Evolutionary conservation across 1,140 invertebrate genomes (phyloP), one percentile per base, ranked within the genome.

Genomic region (roundworm (Caenorhabditis elegans)): DNA sequence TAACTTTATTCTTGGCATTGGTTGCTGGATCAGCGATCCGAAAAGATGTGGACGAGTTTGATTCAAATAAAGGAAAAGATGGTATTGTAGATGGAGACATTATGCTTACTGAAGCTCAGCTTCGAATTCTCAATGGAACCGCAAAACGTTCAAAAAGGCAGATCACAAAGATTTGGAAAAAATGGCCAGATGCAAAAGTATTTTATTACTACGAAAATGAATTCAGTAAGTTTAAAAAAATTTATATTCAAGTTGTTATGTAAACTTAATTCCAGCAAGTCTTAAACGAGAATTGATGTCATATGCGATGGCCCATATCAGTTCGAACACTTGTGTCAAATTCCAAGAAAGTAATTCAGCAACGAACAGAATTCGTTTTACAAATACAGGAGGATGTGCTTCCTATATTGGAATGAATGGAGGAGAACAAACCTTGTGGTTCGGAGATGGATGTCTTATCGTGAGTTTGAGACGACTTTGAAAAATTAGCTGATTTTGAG

Each of bases 331-430:
- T 0, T 70, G 60, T 70, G 19, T 70, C 31, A 70, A 31, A 17
- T 70, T 70, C 34, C 17, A 70, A 28, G 34, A 70, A 17, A 70
- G 60, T n/a, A 19, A 8, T 2, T 39, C 34, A 2, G 60, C 60
- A 13, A 2, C 17, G 0, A 39, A 70, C n/a, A 11, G 60, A 22
- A 5, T 70, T 8, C n/a, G n/a, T 0, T 70, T 70, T 26, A 39
- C 22, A n/a, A 70, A 70, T n/a, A 26, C 28, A 10, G 60, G 60
- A 70, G 60, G 60, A 43, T 70, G 60, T 70, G 60, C 60, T 70
- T 70, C 60, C 6, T 70, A 43, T n/a, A 39, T 70, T 43, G 60
- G 60, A 70, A 70, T 70, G 60, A 39, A 39, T 13, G 60, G 60
- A 19, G 60, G 60, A 43, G 60, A 70, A 22, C 60, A 70, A 22